Evolutionary conservation across 2,113 vertebrate genomes (phyloP), one percentile per base, ranked within the genome.

Genomic region (Peromyscus maniculatus): DNA sequence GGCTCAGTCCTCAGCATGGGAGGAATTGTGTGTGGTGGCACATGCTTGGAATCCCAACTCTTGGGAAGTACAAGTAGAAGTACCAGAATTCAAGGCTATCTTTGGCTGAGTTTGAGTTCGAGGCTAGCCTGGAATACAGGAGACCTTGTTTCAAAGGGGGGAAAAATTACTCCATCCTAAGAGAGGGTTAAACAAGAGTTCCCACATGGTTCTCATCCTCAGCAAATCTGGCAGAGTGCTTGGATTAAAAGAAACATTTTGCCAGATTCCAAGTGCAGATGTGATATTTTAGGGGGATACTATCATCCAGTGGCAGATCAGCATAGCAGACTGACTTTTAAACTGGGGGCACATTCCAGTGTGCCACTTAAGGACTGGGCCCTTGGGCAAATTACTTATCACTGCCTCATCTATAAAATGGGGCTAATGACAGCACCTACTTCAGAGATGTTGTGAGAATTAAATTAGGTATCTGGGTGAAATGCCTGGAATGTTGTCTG

Each of bases 361-460:
- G 86, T 97, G 91, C 55, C 66, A 75, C 66, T 91, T 80, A 62
- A 2, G 80, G 75, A 52, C 80, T 82, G 1, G 7, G 36, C 93
- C 59, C 86, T 91, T 88, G 84, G 69, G 87, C 10, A 80, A 93
- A 57, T 87, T 91, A 92, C 19, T 72, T 88, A 62, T 71, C n/a
- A 95, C 91, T 74, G 46, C 10, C 59, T 87, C 19, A 57, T 80
- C 52, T 83, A 79, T 94, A 80, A 92, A 94, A 96, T 83, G 72
- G 39, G 77, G 86, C 82, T 93, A 96, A 95, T 96, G 90, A 75
- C 87, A 93, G 39, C 82, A 66, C 93, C 93, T 86, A 72, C 88
- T 80, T 69, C 92, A 89, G 87, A 95, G 84, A 71, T 91, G 71
- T 89, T 95, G 83, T 91, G 78, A 95, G 91, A 96, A 96, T 91